Evolutionary conservation across 2,888 invertebrate species (phyloP).

Genomic region (Onchidella celtica): DNA sequence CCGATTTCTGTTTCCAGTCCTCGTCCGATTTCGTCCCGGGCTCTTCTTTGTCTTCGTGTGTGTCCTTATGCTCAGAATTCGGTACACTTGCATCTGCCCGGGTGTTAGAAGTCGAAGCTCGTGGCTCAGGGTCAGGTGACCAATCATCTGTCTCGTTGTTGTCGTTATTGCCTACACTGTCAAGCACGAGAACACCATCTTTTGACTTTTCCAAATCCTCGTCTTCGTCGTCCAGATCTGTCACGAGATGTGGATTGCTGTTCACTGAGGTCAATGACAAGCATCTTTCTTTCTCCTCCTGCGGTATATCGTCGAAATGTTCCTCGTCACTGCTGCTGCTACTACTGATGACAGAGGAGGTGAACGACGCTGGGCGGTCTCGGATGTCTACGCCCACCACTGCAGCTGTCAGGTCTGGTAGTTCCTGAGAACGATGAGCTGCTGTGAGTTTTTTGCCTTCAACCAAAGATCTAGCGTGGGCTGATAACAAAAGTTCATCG

Average conservation of each 20-base stretch:
- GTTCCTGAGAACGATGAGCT: background rate
- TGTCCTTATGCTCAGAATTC: background rate
- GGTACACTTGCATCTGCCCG: too few relatives aligned
- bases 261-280: conserved; percentile 8
- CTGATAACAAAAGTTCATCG: conserved; percentile 1
- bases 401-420: background rate
- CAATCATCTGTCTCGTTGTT: too few relatives aligned
- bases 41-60: too few relatives aligned
- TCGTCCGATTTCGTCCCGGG: too few relatives aligned
- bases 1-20: too few relatives aligned
- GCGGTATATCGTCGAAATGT: background rate
- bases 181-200: too few relatives aligned
- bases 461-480: background rate
- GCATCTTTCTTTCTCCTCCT: background rate
- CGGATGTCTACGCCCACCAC: conserved; percentile 30
- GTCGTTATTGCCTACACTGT: too few relatives aligned
- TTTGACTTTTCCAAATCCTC: background rate
- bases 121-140: too few relatives aligned
- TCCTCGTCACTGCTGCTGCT: background rate
- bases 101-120: too few relatives aligned
- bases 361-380: background rate
- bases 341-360: background rate
- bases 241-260: conserved; percentile 28
- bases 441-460: background rate
- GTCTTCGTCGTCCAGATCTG: conserved; percentile 22